Evolutionary conservation across 2,797 vertebrate genomes (phyloP).

Genomic region (Gadopsis marmoratus): DNA sequence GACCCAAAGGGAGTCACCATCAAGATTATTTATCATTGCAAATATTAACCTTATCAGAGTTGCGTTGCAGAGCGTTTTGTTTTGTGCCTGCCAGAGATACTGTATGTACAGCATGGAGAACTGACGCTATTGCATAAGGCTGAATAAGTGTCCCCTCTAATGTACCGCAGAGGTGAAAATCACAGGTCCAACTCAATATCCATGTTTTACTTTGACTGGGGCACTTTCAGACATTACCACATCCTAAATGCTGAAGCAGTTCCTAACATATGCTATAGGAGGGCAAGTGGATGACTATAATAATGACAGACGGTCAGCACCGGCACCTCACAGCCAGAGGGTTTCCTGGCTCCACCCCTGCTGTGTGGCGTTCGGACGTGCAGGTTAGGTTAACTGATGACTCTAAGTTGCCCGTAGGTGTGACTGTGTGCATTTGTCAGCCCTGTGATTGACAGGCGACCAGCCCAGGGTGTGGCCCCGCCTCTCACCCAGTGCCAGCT

Average conservation of each 20-base stretch:
- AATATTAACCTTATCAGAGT: neutral
- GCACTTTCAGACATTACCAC: conserved; percentile 11
- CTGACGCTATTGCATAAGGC: neutral
- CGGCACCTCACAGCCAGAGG: too few species aligned
- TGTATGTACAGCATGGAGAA: neutral
- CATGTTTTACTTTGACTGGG: conserved; percentile 1
- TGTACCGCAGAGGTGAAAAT: neutral
- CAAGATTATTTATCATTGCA: neutral
- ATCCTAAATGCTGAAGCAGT: neutral
- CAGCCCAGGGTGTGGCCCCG: too few species aligned
- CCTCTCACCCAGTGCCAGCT: too few species aligned
- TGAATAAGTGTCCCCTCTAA: neutral
- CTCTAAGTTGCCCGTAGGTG: too few species aligned
- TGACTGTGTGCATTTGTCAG: too few species aligned
- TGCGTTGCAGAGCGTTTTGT: neutral
- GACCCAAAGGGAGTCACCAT: neutral
- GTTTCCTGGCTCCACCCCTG: too few species aligned
- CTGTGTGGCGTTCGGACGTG: too few species aligned
- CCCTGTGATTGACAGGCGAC: too few species aligned
- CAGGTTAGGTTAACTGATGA: too few species aligned
- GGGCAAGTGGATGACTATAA: conserved; percentile 22
- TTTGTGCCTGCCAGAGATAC: neutral
- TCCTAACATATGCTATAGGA: conserved; percentile 4
- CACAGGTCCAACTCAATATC: neutral
- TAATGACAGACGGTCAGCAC: conserved; percentile 10